These are phyloP conservation scores for Gallinago undulata DNA, from an alignment of 2,113 vertebrate genomes.

Conservation along the genomic window DNA sequence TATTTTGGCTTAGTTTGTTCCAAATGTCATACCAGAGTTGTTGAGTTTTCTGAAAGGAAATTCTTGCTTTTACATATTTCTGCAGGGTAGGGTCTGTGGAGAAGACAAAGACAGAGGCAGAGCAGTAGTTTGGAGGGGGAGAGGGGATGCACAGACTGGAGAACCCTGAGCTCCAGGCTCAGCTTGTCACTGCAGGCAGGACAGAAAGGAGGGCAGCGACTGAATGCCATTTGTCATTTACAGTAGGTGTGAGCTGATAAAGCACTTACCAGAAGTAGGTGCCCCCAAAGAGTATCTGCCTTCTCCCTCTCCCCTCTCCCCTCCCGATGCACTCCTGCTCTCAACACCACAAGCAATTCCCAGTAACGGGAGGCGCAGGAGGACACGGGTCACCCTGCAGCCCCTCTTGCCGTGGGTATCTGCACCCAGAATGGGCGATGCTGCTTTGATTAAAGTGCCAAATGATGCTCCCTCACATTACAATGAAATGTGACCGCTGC, in stretches of 20 bases:
- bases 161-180: not conserved
- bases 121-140: not conserved
- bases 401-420: not conserved
- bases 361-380: not conserved
- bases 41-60: not conserved
- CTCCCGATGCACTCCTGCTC: not conserved
- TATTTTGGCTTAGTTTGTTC: not conserved
- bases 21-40: no score
- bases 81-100: not conserved
- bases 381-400: not conserved
- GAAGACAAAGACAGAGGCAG: not conserved
- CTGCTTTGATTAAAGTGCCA: constrained; percentile 66
- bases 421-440: not conserved
- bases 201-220: not conserved
- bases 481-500: constrained; percentile 62
- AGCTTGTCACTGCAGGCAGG: not conserved
- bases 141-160: not conserved
- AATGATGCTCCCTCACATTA: constrained; percentile 13
- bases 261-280: not conserved
- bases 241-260: not conserved
- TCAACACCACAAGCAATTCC: not conserved
- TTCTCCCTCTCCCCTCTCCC: no score
- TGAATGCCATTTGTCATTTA: no score
- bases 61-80: not conserved
- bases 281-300: not conserved